Percentiles rank a stretch among this genome's conserved stretches.
Evolutionary conservation across 2,797 vertebrate species (phyloP).

Genomic region (Cuculus canorus): DNA sequence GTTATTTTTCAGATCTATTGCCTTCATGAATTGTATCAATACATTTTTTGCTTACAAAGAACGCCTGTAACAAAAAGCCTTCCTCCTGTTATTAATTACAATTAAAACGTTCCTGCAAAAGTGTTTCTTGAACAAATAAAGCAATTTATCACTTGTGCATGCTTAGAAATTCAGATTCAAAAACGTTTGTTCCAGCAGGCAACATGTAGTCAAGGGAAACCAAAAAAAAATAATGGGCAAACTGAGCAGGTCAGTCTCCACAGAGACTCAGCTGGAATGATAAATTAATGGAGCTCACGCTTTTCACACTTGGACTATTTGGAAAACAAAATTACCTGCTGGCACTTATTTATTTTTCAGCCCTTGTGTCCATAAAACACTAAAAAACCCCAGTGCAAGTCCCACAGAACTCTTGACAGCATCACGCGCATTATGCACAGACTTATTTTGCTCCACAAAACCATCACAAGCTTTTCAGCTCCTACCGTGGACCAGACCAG

Average conservation of each 20-base stretch:
- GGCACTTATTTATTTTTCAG: not conserved
- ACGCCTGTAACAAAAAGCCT: not conserved
- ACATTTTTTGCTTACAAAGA: not conserved
- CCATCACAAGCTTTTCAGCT: not conserved
- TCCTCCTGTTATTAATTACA: constrained; percentile 41
- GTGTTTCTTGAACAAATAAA: constrained; percentile 36
- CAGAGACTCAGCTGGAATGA: constrained; percentile 22
- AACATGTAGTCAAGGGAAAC: constrained; percentile 36
- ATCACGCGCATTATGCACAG: not conserved
- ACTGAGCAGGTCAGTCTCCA: not conserved
- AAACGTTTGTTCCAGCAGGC: constrained; percentile 8
- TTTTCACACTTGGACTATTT: constrained; percentile 4
- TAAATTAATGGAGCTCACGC: constrained; percentile 5
- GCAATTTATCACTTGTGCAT: constrained; percentile 48
- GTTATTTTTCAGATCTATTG: not conserved
- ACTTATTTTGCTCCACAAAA: not conserved
- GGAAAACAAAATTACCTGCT: not conserved
- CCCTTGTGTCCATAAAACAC: not conserved
- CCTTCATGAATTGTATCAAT: not conserved
- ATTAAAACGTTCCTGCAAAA: constrained; percentile 44
- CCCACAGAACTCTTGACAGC: not conserved
- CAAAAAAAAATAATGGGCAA: not conserved
- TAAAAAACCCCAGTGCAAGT: not conserved
- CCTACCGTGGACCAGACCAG: not conserved
- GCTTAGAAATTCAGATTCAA: constrained; percentile 29